Evolutionary conservation across 2,113 vertebrate genomes (phyloP), one percentile per base, ranked within the genome.

Genomic region (Brachirus orientalis): DNA sequence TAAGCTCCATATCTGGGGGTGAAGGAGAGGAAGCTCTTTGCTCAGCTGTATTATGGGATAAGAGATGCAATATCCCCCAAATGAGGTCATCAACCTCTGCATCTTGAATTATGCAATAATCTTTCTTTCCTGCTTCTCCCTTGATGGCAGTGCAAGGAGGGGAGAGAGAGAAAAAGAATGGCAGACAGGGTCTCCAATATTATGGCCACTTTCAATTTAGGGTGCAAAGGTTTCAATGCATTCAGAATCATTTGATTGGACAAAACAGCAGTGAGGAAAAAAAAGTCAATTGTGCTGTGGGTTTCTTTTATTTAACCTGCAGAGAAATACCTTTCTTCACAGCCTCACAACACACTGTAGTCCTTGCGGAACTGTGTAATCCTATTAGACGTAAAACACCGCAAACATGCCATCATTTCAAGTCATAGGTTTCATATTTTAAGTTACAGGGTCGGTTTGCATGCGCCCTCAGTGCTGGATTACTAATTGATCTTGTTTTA

Each of bases 401-500:
- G 60, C 59, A 61, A 48, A n/a, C 57, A 60, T 22, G 17, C 54
- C 36, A 5, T 57, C 65, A 46, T 61, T 71, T 86, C 46, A 36
- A 64, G 47, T 69, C 66, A 48, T 74, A 62, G 59, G 35, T 69
- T 72, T 72, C 55, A 63, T 78, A 64, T 79, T 89, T 70, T 68
- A 70, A 71, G 79, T 73, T 68, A 41, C 68, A 10, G 66, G 65
- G 68, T 46, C 50, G 77, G 60, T 63, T 76, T 72, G 80, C 68
- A 68, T 74, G 78, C 66, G 44, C 10, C 35, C 56, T 83, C 77
- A 46, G 71, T 62, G 82, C 79, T 55, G 79, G 78, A 86, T 90
- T 89, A 90, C 86, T 88, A 90, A 91, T 89, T 90, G 83, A 89
- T 88, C 86, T 88, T 87, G 91, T 92, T 91, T 88, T 91, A 90